Percentiles rank a stretch among this genome's conserved stretches.
These are phyloP conservation scores for Bombyx mori DNA, from an alignment of 1,140 invertebrate species.

Conservation along the genomic window DNA sequence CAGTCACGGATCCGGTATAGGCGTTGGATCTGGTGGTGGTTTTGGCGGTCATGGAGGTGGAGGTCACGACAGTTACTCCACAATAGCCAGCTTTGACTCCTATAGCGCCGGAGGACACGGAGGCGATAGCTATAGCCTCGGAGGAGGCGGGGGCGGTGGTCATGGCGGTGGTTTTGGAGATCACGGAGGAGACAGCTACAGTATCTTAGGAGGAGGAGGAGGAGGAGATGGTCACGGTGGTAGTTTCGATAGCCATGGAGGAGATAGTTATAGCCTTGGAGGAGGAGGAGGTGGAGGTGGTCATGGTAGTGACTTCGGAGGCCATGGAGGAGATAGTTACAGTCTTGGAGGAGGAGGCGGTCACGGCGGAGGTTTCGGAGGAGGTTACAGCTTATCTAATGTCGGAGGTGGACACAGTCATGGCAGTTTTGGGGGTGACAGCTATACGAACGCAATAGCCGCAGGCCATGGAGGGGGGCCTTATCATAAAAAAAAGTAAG, in stretches of 20 bases:
- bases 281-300: slow-evolving; percentile 7
- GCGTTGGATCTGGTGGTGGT: slow-evolving; percentile 1
- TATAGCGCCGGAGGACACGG: slow-evolving; percentile 21
- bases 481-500: slow-evolving; percentile 52
- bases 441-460: slow-evolving; percentile 48
- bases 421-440: slow-evolving; percentile 41
- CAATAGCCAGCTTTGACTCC: slow-evolving; percentile 8
- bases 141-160: slow-evolving; percentile 8
- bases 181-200: slow-evolving; percentile 8
- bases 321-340: slow-evolving; percentile 11
- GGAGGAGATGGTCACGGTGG: slow-evolving; percentile 1
- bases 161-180: slow-evolving; percentile 15
- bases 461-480: slow-evolving; percentile 53
- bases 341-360: slow-evolving; percentile 1
- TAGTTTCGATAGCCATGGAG: slow-evolving; percentile 8
- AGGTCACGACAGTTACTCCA: slow-evolving; percentile 14
- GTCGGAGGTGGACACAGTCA: slow-evolving; percentile 19
- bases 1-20: slow-evolving; percentile 6
- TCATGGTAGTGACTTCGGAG: slow-evolving; percentile 12
- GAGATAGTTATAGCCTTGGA: slow-evolving; percentile 9
- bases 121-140: slow-evolving; percentile 10
- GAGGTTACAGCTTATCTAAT: neutral
- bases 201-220: slow-evolving; percentile 3
- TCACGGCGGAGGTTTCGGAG: slow-evolving; percentile 17
- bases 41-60: slow-evolving; percentile 12